Evolutionary conservation across 1,140 invertebrate species (phyloP).

Genomic region (Drosophila parabipectinata): DNA sequence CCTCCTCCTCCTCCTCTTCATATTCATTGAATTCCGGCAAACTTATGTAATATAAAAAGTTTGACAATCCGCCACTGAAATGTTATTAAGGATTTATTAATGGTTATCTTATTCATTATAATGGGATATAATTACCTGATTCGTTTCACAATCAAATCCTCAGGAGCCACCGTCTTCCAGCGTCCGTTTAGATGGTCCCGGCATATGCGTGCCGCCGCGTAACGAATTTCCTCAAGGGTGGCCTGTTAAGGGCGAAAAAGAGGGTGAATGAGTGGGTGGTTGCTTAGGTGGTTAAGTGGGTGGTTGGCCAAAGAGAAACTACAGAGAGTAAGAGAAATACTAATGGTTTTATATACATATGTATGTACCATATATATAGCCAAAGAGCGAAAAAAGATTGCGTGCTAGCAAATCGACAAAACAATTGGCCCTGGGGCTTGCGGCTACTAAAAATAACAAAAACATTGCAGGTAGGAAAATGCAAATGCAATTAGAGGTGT

Average conservation of each 20-base stretch:
- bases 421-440: constrained; percentile 25
- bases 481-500: constrained; percentile 39
- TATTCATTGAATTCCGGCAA: constrained; percentile 85
- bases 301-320: not conserved
- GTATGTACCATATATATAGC: not conserved
- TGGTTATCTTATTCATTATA: not conserved
- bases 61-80: constrained; percentile 90
- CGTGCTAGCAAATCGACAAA: constrained; percentile 58
- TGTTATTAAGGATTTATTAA: not conserved
- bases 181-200: constrained; percentile 93
- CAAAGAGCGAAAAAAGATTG: constrained; percentile 14
- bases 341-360: not conserved
- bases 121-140: constrained; percentile 88
- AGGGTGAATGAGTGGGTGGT: constrained; percentile 7
- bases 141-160: constrained; percentile 91
- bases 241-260: constrained; percentile 48
- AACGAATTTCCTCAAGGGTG: constrained; percentile 88
- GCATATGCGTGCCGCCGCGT: constrained; percentile 93
- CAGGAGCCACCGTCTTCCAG: constrained; percentile 91
- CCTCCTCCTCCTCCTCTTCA: constrained; percentile 41
- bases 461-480: constrained; percentile 31
- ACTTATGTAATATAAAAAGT: constrained; percentile 92
- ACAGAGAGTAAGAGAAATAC: not conserved
- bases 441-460: constrained; percentile 33
- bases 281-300: not conserved